phyloP scores from a whole-genome alignment of 2,888 invertebrate genomes.

The Adela reaumurella region DNA sequence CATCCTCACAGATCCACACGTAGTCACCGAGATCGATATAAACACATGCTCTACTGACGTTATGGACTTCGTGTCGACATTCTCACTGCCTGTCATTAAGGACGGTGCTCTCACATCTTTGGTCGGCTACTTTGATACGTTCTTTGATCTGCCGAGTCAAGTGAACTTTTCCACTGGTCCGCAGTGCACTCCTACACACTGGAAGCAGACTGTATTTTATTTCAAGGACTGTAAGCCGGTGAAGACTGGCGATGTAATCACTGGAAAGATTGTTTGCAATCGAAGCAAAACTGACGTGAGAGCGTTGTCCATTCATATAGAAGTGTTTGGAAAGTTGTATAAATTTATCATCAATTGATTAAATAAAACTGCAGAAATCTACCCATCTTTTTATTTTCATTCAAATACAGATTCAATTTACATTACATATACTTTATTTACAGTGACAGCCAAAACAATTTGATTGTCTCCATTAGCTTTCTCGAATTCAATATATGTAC shows the following conservation, averaged over 20 bases:
- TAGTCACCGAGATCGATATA: constrained; percentile 72
- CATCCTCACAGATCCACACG: constrained; percentile 63
- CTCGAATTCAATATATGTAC: too few species aligned
- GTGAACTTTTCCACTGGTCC: constrained; percentile 80
- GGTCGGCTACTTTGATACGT: constrained; percentile 89
- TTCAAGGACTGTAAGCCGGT: constrained; percentile 70
- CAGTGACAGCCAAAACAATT: too few species aligned
- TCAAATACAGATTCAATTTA: background rate
- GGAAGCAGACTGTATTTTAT: constrained; percentile 93
- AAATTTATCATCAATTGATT: constrained; percentile 61
- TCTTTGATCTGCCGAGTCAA: constrained; percentile 68
- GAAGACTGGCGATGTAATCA: constrained; percentile 59
- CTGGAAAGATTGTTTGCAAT: constrained; percentile 69
- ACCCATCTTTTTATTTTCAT: background rate
- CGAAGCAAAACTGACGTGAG: constrained; percentile 72
- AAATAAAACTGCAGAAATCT: background rate
- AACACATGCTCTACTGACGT: constrained; percentile 67
- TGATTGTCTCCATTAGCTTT: too few species aligned
- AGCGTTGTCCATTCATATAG: constrained; percentile 67
- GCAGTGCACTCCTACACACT: constrained; percentile 72
- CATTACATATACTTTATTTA: too few species aligned
- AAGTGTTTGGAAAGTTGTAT: constrained; percentile 57
- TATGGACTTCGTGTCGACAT: constrained; percentile 68
- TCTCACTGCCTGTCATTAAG: constrained; percentile 60
- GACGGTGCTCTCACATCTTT: constrained; percentile 74